These are phyloP conservation scores for Drosophila kanapiae DNA, from an alignment of 1,140 invertebrate species.

Conservation along the genomic window DNA sequence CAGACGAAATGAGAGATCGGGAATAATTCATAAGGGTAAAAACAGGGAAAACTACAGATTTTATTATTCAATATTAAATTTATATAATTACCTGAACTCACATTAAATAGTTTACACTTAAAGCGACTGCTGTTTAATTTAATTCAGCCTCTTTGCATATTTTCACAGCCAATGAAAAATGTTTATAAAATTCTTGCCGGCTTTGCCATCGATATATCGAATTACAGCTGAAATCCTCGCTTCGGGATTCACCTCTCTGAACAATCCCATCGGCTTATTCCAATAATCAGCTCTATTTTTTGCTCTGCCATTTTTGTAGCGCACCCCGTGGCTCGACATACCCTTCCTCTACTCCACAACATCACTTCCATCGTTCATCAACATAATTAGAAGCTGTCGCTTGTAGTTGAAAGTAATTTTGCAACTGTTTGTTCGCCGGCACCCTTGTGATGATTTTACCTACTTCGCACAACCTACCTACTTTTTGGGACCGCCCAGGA, in stretches of 20 bases:
- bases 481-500: constrained; percentile 53
- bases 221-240: constrained; percentile 13
- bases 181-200: background rate
- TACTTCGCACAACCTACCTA: constrained; percentile 16
- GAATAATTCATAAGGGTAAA: constrained; percentile 21
- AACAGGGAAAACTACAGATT: background rate
- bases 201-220: constrained; percentile 13
- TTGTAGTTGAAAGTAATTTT: constrained; percentile 58
- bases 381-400: constrained; percentile 63
- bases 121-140: background rate
- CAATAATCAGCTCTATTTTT: constrained; percentile 41
- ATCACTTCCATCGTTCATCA: constrained; percentile 44
- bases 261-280: constrained; percentile 37
- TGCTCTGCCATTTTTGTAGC: constrained; percentile 29
- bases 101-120: background rate
- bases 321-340: constrained; percentile 21
- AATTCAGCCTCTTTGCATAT: background rate
- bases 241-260: constrained; percentile 8
- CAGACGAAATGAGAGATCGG: background rate
- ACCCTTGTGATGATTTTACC: constrained; percentile 23
- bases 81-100: background rate
- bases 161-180: background rate
- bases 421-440: constrained; percentile 54
- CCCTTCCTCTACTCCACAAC: constrained; percentile 10
- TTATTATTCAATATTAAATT: background rate